Percentiles rank a stretch among this genome's conserved stretches.
Evolutionary conservation across 2,797 vertebrate genomes (phyloP).

Genomic region (Arctocebus calabarensis): DNA sequence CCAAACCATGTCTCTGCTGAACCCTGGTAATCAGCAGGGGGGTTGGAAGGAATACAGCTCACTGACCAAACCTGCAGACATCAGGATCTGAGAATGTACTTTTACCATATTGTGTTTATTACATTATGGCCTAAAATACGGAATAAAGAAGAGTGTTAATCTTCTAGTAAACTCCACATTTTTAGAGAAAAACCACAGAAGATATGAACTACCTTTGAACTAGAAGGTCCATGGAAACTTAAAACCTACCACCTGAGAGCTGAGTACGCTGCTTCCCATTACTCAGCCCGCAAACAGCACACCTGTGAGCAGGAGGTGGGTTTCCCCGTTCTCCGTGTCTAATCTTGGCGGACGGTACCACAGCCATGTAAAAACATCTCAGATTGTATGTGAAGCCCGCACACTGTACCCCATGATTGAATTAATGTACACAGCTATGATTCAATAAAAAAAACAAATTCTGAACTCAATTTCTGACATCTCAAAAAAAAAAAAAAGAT

Average conservation of each 20-base stretch:
- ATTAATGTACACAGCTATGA: no score
- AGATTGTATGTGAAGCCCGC: no score
- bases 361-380: no score
- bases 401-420: no score
- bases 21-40: accelerated
- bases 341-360: no score
- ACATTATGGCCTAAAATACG: neutral
- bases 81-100: neutral
- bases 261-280: neutral
- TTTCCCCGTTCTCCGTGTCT: neutral
- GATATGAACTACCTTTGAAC: neutral
- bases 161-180: neutral
- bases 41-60: neutral
- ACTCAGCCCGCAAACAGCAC: neutral
- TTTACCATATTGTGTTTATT: neutral
- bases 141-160: neutral
- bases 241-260: neutral
- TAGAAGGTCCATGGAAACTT: neutral
- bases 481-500: no score
- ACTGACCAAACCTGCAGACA: neutral
- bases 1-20: neutral
- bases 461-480: no score
- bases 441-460: no score
- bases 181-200: neutral
- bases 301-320: accelerated